These are phyloP conservation scores for Lucinisca nassula DNA, from an alignment of 2,888 invertebrate genomes.

Conservation along the genomic window DNA sequence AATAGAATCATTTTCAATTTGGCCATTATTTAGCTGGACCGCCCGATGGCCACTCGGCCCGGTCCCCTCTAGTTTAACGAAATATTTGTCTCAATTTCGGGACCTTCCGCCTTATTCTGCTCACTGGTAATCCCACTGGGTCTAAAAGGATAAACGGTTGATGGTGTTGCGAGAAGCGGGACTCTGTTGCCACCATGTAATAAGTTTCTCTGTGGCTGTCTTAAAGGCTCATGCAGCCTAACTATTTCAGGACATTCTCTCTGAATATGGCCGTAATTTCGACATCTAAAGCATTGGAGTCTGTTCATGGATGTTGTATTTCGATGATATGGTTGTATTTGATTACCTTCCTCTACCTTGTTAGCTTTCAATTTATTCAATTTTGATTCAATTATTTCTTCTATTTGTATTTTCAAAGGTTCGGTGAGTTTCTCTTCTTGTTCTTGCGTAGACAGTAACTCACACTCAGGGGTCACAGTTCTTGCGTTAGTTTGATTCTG, in stretches of 20 bases:
- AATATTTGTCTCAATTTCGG: not conserved
- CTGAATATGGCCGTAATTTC: not conserved
- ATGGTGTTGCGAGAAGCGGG: not conserved
- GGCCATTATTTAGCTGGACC: not conserved
- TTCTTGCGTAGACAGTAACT: not conserved
- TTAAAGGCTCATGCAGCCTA: not conserved
- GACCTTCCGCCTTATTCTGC: not conserved
- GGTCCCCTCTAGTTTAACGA: not conserved
- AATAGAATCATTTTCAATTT: not conserved
- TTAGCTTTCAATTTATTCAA: not conserved
- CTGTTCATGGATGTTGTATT: no score
- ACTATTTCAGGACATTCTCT: not conserved
- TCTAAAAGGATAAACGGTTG: no score
- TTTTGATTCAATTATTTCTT: not conserved
- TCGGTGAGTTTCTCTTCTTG: not conserved
- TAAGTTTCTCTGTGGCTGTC: not conserved
- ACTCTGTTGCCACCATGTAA: not conserved
- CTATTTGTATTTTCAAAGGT: not conserved
- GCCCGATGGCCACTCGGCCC: not conserved
- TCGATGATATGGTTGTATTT: no score
- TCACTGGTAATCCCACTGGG: not conserved
- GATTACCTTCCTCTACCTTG: not conserved
- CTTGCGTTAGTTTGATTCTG: not conserved
- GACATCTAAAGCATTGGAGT: no score
- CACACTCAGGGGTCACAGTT: not conserved